These are phyloP conservation scores for Isurus oxyrinchus DNA, from an alignment of 2,113 vertebrate genomes.

Conservation along the genomic window DNA sequence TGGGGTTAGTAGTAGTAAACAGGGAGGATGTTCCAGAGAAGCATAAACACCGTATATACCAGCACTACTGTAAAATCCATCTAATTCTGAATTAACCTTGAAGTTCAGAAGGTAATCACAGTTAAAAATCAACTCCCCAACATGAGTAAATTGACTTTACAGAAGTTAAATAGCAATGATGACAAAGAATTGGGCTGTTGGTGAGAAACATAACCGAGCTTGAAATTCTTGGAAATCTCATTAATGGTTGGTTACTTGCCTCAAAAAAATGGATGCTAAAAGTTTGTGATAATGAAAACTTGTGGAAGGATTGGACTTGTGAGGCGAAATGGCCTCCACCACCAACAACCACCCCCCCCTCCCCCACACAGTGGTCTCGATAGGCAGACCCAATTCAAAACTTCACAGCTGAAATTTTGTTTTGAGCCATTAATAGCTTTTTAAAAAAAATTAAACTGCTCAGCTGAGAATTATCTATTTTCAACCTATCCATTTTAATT, in stretches of 20 bases:
- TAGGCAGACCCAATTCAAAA: background rate
- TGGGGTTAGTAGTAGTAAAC: background rate
- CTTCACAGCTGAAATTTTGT: background rate
- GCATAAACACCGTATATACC: background rate
- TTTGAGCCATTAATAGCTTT: background rate
- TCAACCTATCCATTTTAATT: background rate
- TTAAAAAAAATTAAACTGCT: background rate
- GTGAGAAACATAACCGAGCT: background rate
- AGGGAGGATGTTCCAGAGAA: background rate
- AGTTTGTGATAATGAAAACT: background rate
- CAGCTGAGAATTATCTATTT: background rate
- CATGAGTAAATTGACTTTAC: background rate
- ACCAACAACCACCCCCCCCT: no score
- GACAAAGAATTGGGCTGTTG: background rate
- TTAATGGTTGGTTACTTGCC: background rate
- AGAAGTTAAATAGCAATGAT: background rate
- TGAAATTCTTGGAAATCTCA: background rate
- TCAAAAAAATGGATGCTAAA: background rate
- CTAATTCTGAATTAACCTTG: background rate
- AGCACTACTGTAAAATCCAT: background rate
- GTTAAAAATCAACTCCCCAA: background rate
- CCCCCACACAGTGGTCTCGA: no score
- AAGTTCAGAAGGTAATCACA: background rate
- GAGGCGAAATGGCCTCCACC: background rate
- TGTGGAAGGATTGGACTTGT: background rate